Evolutionary conservation across 2,888 invertebrate species (phyloP), one percentile per base, ranked within the genome.

Genomic region (Mamestra brassicae): DNA sequence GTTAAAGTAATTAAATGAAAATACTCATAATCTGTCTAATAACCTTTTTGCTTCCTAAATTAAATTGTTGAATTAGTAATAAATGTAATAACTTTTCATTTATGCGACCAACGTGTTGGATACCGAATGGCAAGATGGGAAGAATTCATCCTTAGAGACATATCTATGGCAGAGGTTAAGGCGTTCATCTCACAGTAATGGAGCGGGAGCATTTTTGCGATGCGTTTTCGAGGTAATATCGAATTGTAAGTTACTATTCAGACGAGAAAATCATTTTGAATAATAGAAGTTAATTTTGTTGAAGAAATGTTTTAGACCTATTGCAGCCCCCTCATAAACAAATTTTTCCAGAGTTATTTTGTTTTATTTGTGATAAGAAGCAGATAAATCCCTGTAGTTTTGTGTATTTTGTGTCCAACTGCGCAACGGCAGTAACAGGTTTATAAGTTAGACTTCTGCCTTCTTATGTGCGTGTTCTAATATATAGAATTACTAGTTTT

Each of bases 1-100:
- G 36, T 63, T 11, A 52, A 76, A 63, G 62, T 63, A 47, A 76
- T 80, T 47, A 45, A 80, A 74, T 63, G 45, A 57, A 55, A 80
- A 80, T 80, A 42, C 6, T 42, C 42, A 7, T 42, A 55, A 74
- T 63, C 42, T 13, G 5, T 7, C 5, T 42, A 38, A 42, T 73
- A 55, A 79, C n/a, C 17, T 54, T 11, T 34, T 71, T 11, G 17
- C 6, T 52, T 26, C 8, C n/a, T 17, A 36, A 75, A 75, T 78
- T 71, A 52, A 71, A 15, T 52, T 5, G 58, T 52, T 38, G 68
- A 55, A 74, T 47, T 42, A 7, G 11, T 15, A 26, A 4, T 38
- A 7, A 4, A 17, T 10, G 11, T 50, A 36, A 58, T 70, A 58
- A 10, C 5, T 26, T 69, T 57, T 57, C 15, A 15, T 69, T 68